Conservation (phyloP, 2,113 vertebrate genomes). For the Petrocephalus zakoni region DNA sequence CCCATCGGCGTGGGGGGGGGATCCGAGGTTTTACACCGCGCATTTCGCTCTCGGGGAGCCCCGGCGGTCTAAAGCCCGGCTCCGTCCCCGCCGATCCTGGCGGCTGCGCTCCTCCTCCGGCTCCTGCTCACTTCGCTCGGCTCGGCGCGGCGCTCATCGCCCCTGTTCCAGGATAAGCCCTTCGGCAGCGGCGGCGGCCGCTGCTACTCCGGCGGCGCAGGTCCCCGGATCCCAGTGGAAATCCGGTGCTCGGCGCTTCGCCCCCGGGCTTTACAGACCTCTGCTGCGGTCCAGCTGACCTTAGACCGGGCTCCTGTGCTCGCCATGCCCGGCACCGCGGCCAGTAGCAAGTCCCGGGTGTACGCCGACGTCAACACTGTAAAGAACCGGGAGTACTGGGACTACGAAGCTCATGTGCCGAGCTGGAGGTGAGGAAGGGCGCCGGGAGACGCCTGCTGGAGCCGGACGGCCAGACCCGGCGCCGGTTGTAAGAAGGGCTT, state of each 20-base stretch:
- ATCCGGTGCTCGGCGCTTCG: background rate
- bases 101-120: background rate
- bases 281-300: background rate
- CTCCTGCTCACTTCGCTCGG: background rate
- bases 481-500: background rate
- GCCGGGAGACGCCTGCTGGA: background rate
- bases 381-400: conserved; percentile 95
- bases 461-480: background rate
- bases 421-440: conserved; percentile 81
- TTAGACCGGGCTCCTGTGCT: conserved; percentile 28
- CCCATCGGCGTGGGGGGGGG: background rate
- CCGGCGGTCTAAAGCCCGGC: background rate
- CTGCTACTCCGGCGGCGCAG: background rate
- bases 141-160: background rate
- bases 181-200: background rate
- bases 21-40: background rate
- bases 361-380: conserved; percentile 94
- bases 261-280: background rate
- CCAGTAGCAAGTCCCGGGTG: conserved; percentile 89
- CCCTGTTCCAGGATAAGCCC: background rate
- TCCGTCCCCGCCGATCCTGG: background rate
- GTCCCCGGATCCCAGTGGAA: background rate
- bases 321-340: conserved; percentile 89
- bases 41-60: background rate
- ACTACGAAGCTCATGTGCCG: conserved; percentile 89